Base-by-base conservation (phyloP, 2,113 vertebrate genomes). In the Ursus arctos region DNA sequence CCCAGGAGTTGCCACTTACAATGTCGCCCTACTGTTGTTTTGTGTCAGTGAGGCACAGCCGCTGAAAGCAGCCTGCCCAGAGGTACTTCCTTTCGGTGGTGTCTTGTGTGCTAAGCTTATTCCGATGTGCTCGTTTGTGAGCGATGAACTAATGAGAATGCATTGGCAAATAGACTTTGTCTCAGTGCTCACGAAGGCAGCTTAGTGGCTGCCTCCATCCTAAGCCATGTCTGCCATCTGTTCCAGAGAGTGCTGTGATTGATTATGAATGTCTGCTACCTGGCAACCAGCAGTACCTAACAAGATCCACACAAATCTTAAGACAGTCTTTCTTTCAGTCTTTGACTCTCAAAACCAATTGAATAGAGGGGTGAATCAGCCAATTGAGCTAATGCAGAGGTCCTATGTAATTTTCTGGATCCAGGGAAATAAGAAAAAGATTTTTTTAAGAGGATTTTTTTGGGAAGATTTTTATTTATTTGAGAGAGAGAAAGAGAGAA, bases 241-340 rank as follows among this genome's bases (percentile, higher is more conserved):
- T 47, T 24, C 7, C 55, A 69, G 36, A 86, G 33, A 43, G 24
- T 53, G 74, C 81, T 81, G 21, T 55, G 74, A 24, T 83, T 80
- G 95, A 95, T 89, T 91, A n/a, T 14, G 14, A 51, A 76, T 95
- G 76, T 40, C 88, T 92, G 88, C 57, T 90, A 26, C 85, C 81
- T 84, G 71, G 69, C 80, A 92, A 95, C 88, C 18, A 12, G 53
- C 67, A 74, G n/a, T 55, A n/a, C 15, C 21, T 24, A 5, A 19
- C 63, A 86, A 36, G 72, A 59, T 72, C 57, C 3, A 1, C 13
- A 72, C 36, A 93, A 47, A 67, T 82, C 72, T 72, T 67, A 61
- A 49, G 11, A 26, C 7, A 40, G n/a, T 40, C 33, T 95, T 83
- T 80, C 80, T 87, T 88, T 71, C 43, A 47, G 11, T 33, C 21